phyloP scores from a whole-genome alignment of 1,140 invertebrate species.

The Palaemon carinicauda region DNA sequence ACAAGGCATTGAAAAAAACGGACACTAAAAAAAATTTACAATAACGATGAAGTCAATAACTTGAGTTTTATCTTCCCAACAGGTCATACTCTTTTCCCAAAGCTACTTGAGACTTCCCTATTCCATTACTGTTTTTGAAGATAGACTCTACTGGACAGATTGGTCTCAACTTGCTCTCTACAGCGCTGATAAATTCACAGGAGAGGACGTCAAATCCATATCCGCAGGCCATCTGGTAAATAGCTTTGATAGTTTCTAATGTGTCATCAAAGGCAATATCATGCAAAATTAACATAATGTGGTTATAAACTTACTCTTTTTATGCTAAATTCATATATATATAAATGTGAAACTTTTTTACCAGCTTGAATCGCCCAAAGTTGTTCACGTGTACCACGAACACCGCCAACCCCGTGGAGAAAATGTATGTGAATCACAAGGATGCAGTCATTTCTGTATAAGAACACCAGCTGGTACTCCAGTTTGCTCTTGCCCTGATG shows the following conservation, averaged over 20 bases:
- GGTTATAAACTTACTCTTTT: neutral
- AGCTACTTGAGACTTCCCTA: conserved; percentile 80
- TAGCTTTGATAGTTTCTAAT: conserved; percentile 63
- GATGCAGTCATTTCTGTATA: conserved; percentile 70
- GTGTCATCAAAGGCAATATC: neutral
- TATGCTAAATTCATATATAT: neutral
- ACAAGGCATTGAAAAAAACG: too few species aligned
- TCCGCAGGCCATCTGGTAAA: conserved; percentile 78
- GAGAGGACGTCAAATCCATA: conserved; percentile 74
- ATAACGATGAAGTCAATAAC: too few species aligned
- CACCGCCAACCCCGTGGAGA: conserved; percentile 87
- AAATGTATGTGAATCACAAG: conserved; percentile 63
- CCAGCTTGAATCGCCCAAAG: conserved; percentile 84
- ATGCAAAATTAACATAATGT: neutral
- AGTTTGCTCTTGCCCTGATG: conserved; percentile 39
- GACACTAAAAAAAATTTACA: neutral
- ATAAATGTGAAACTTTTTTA: neutral
- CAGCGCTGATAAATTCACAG: conserved; percentile 78
- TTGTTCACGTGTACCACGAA: conserved; percentile 93
- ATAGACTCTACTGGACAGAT: conserved; percentile 88
- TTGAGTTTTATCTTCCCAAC: neutral
- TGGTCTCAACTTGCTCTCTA: conserved; percentile 89
- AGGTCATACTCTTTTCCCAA: conserved; percentile 47
- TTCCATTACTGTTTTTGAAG: conserved; percentile 85
- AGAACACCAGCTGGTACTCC: conserved; percentile 62